Evolutionary conservation across 2,797 vertebrate genomes (phyloP).

Genomic region (Tolypeutes matacus): DNA sequence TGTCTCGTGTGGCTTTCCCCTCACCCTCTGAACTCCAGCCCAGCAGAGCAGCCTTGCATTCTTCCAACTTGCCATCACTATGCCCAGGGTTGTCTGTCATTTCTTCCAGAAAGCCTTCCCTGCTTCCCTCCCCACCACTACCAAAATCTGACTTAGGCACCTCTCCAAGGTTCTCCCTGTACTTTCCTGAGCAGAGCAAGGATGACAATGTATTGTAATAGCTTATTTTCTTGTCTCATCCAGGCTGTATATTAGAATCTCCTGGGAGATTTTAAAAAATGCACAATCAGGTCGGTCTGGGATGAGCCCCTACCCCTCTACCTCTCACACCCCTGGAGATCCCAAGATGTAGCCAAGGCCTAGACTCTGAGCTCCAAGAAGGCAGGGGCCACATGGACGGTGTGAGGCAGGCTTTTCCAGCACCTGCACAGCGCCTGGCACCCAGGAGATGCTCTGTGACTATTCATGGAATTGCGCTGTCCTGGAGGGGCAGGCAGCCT

Average conservation of each 20-base stretch:
- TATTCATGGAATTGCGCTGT: background rate
- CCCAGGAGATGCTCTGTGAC: background rate
- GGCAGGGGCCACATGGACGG: accelerated
- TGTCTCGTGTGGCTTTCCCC: background rate
- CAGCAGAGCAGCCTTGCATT: background rate
- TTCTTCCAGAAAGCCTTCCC: conserved; percentile 7
- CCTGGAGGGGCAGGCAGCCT: background rate
- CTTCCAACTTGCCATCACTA: background rate
- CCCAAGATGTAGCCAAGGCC: background rate
- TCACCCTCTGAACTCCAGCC: background rate
- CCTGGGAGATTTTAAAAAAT: background rate
- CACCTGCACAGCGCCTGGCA: background rate
- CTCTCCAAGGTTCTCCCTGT: conserved; percentile 41
- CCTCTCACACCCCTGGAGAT: background rate
- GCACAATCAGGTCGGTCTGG: background rate
- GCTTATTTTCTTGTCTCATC: conserved; percentile 48
- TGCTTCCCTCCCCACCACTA: background rate
- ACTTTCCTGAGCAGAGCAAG: background rate
- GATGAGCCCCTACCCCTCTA: background rate
- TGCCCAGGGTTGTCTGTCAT: background rate
- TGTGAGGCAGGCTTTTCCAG: too few species aligned
- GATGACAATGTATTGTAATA: background rate
- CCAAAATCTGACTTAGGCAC: background rate
- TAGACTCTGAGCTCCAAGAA: background rate
- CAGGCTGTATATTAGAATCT: background rate